Evolutionary conservation across 1,140 invertebrate genomes (phyloP).

Genomic region (Temnothorax curvispinosus): DNA sequence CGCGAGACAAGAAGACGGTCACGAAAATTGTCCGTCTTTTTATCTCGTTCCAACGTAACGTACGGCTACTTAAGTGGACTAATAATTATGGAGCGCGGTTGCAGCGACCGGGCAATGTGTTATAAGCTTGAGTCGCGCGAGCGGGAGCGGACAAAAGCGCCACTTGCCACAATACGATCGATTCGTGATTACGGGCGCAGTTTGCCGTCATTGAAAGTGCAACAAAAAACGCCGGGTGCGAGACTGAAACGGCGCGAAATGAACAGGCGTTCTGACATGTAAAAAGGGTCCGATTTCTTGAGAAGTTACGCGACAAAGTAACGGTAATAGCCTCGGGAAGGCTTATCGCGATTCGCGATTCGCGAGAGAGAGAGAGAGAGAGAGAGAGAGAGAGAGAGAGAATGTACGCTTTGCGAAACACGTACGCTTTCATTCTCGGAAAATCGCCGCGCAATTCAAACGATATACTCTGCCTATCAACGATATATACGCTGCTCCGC

Average conservation of each 20-base stretch:
- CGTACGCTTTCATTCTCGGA: background rate
- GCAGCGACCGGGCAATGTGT: constrained; percentile 44
- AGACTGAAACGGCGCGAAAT: constrained; percentile 29
- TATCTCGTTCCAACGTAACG: constrained; percentile 18
- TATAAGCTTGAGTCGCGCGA: constrained; percentile 37
- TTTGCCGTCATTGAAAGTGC: constrained; percentile 1
- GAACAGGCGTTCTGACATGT: background rate
- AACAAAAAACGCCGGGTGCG: background rate
- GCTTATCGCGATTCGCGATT: constrained; percentile 17
- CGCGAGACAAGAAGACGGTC: constrained; percentile 28
- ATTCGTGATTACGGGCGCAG: constrained; percentile 10
- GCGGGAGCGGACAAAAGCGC: constrained; percentile 42
- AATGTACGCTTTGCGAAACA: constrained; percentile 17
- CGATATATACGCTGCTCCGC: background rate
- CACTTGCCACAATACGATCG: constrained; percentile 37
- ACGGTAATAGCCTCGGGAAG: background rate
- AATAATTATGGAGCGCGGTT: constrained; percentile 60
- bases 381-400: background rate
- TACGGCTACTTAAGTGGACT: constrained; percentile 45
- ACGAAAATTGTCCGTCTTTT: constrained; percentile 64
- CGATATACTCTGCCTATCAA: background rate
- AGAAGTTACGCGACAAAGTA: constrained; percentile 17
- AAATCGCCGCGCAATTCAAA: background rate
- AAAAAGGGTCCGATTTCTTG: constrained; percentile 24
- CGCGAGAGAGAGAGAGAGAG: background rate